phyloP scores from a whole-genome alignment of 2,797 vertebrate genomes.

The Sparus aurata region DNA sequence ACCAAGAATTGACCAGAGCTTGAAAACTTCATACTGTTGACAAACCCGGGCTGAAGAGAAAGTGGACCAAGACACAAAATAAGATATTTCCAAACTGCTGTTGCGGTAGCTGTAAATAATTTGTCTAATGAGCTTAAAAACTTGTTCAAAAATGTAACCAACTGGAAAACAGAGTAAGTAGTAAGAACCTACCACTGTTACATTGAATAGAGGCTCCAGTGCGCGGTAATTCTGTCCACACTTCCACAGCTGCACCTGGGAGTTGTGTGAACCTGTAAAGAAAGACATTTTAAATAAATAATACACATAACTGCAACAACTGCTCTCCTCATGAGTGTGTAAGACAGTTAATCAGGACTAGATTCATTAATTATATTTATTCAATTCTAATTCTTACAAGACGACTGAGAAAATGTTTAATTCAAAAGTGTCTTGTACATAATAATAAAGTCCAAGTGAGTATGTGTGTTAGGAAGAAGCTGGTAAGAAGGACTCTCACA shows the following conservation, averaged over 20 bases:
- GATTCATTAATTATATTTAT: background rate
- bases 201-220: conserved; percentile 88
- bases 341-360: background rate
- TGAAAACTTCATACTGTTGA: conserved; percentile 97
- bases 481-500: conserved; percentile 71
- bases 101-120: background rate
- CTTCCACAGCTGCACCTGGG: conserved; percentile 91
- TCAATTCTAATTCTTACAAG: background rate
- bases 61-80: background rate
- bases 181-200: conserved; percentile 91
- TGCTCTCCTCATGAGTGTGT: background rate
- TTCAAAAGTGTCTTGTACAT: background rate
- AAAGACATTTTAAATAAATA: background rate
- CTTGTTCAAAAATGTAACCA: background rate
- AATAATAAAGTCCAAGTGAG: background rate
- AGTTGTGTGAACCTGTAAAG: conserved; percentile 91
- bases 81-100: background rate
- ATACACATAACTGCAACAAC: background rate
- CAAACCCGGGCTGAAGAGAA: conserved; percentile 90
- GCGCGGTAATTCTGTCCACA: conserved; percentile 89
- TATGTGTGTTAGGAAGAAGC: conserved; percentile 26
- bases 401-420: conserved; percentile 1
- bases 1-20: conserved; percentile 92
- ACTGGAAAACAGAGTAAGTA: background rate
- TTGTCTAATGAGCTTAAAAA: background rate